Base-by-base conservation (phyloP, 2,888 invertebrate genomes). In the Lycophotia porphyrea region DNA sequence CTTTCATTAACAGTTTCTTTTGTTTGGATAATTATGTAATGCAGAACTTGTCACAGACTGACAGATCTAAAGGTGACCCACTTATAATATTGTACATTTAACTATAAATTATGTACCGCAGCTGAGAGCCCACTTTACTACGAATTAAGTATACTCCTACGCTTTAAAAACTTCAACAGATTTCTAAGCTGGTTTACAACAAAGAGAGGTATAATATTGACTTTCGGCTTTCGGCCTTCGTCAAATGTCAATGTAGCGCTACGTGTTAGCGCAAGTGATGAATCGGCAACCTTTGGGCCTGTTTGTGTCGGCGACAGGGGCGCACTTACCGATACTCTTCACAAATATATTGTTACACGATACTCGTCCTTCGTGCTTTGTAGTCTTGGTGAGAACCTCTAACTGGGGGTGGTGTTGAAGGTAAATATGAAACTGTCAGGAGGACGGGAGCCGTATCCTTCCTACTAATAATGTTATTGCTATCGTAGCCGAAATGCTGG, bases 221-320 rank as follows among this genome's bases (percentile, higher is more conserved):
- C 80, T 82, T 69, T 80, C 42, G 64, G 64, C 74, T 73, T 55
- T 75, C 74, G 64, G 55, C 67, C 80, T 80, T 64, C 74, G 64
- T 36, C 65, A 80, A 81, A 80, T 81, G 80, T 80, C 84, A 80
- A 36, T 44, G 80, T 80, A 65, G 84, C 61, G n/a, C 34, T 80
- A 55, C 72, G 74, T 72, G 65, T 68, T 60, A 81, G 74, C 64
- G 60, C 49, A 44, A 52, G 74, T 79, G 84, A 84, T 81, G 84
- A 68, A 84, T 81, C 80, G 84, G 84, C 80, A 80, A 84, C 84
- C 80, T 84, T 60, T 81, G 58, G 63, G 63, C 71, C 66, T 72
- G 36, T 47, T 77, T 39, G 63, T 84, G 84, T 60, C 80, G 68
- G 18, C 34, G 58, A 27, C 80, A 60, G 44, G 67, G 79, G 67